Base-by-base conservation (phyloP, 2,888 invertebrate species). In the Leptogaster cylindrica region DNA sequence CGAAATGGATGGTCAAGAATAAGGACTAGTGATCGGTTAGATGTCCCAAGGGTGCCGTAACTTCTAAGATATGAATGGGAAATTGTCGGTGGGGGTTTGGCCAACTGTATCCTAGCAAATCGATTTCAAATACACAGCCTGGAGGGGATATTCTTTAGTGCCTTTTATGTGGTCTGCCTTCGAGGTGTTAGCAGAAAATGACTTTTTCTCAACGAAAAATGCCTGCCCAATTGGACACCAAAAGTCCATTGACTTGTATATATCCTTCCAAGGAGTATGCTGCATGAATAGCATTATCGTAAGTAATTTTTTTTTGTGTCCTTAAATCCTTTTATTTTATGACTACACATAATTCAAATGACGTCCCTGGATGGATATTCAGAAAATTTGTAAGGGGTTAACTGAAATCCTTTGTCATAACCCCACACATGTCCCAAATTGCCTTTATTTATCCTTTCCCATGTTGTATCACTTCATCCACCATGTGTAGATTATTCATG, bases 1-100 rank as follows among this genome's bases (percentile, higher is more conserved):
- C 51, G 36, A 66, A 71, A 71, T 68, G 70, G 68, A 69, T 72
- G 68, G 70, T 70, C 70, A 65, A 64, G 63, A 46, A 68, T 58
- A 63, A 70, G 66, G 70, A 67, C 69, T 61, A 41, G 66, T 68
- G 68, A 68, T 69, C 66, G 67, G 66, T 68, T 46, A 65, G 64
- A 70, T 71, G 73, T 78, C 79, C 79, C 79, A 68, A 51, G 79
- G 77, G 79, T 78, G 75, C 76, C 78, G 78, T 79, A 77, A 76
- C 74, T 76, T 76, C 75, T 77, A 76, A 79, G 78, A 79, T 79
- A 79, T 79, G 79, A 79, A 79, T 79, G 78, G 77, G 76, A 77
- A 78, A 79, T 78, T 77, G 76, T 78, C 78, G 76, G 72, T 44
- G 52, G 55, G 46, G 46, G 71, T 69, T 64, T 65, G 67, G 65